Evolutionary conservation across 2,888 invertebrate genomes (phyloP).

Genomic region (Cotesia congregata): DNA sequence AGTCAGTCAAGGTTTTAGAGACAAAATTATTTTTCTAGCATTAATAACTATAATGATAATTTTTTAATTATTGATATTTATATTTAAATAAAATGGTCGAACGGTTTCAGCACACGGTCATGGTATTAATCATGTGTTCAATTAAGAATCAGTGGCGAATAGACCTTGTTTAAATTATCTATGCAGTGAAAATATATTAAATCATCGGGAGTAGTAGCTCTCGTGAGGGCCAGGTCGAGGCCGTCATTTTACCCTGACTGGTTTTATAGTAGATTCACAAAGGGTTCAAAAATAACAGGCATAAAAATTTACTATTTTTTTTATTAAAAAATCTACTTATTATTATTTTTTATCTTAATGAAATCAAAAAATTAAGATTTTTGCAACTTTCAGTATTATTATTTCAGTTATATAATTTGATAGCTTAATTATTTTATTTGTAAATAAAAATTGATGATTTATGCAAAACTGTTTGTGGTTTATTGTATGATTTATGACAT

Average conservation of each 20-base stretch:
- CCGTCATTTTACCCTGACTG: conserved; percentile 43
- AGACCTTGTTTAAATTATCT: conserved; percentile 57
- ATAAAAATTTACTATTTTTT: not conserved
- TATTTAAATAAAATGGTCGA: not conserved
- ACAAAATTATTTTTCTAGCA: not conserved
- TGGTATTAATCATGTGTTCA: conserved; percentile 38
- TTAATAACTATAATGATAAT: not conserved
- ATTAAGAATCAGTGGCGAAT: conserved; percentile 59
- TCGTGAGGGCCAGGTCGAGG: conserved; percentile 54
- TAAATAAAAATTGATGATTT: too few species aligned
- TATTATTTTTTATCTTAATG: not conserved
- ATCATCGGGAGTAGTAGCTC: conserved; percentile 52
- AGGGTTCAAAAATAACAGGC: not conserved
- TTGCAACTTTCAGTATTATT: too few species aligned
- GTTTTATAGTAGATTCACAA: conserved; percentile 17
- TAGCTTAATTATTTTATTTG: too few species aligned
- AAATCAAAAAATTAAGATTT: not conserved
- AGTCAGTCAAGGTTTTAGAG: not conserved
- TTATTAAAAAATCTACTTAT: not conserved
- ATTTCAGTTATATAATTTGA: too few species aligned
- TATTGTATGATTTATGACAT: too few species aligned
- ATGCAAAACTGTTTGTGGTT: too few species aligned
- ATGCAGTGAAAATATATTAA: conserved; percentile 56
- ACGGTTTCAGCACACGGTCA: not conserved
- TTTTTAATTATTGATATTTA: not conserved